Evolutionary conservation across 2,888 invertebrate genomes (phyloP).

Genomic region (Lomographa bimaculata): DNA sequence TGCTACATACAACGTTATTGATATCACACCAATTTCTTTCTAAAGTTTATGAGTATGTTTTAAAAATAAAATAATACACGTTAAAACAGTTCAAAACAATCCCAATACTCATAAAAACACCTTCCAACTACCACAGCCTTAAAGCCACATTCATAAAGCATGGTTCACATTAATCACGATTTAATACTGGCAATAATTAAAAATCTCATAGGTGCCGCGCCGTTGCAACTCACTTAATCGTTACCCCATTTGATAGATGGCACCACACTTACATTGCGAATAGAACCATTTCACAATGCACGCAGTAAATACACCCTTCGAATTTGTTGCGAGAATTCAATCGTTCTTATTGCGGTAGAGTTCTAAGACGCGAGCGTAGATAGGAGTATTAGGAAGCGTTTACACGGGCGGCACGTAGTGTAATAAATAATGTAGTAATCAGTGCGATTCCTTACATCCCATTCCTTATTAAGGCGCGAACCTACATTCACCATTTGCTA

Average conservation of each 20-base stretch:
- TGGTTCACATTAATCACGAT: conserved; percentile 61
- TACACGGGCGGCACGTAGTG: conserved; percentile 80
- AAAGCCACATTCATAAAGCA: conserved; percentile 47
- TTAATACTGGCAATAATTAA: conserved; percentile 74
- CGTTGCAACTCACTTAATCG: conserved; percentile 71
- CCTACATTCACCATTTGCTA: conserved; percentile 82
- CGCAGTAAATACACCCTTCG: conserved; percentile 1
- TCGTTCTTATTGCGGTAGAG: conserved; percentile 48
- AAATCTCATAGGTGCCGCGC: conserved; percentile 68
- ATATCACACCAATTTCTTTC: too few relatives aligned
- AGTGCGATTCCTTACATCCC: conserved; percentile 83
- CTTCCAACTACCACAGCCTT: conserved; percentile 32
- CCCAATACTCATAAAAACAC: conserved; percentile 9
- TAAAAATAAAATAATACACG: too few relatives aligned
- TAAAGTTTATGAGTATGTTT: too few relatives aligned
- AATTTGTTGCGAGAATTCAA: conserved; percentile 8
- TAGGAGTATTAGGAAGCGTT: conserved; percentile 80
- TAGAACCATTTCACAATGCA: conserved; percentile 56
- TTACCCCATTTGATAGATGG: conserved; percentile 74
- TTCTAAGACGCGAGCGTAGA: conserved; percentile 62
- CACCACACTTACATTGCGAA: conserved; percentile 42
- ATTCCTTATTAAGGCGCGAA: conserved; percentile 80
- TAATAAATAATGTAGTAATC: conserved; percentile 84
- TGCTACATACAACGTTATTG: too few relatives aligned
- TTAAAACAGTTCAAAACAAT: too few relatives aligned